Percentiles rank a stretch among this genome's conserved stretches.
Evolutionary conservation across 2,888 invertebrate genomes (phyloP).

Genomic region (Drosophila helvetica): DNA sequence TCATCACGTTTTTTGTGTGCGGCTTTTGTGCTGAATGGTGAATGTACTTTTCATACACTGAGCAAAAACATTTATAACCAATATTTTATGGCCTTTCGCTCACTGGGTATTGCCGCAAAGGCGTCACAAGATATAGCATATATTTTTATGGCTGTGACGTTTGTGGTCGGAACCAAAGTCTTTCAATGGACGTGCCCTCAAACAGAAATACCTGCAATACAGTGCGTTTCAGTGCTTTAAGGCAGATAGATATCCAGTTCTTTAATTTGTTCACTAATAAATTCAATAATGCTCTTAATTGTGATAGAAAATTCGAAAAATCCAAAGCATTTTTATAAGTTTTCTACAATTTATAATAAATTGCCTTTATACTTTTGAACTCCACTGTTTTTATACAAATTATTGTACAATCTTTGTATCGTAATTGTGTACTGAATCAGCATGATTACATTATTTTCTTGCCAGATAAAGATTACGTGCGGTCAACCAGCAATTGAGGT

Average conservation of each 20-base stretch:
- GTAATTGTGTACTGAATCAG: slow-evolving; percentile 26
- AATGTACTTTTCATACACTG: slow-evolving; percentile 16
- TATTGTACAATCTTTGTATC: slow-evolving; percentile 16
- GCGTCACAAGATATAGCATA: slow-evolving; percentile 30
- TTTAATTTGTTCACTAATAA: not conserved
- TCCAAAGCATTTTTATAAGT: not conserved
- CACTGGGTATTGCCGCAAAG: slow-evolving; percentile 6
- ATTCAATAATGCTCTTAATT: not conserved
- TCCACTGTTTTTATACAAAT: not conserved
- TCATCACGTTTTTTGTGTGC: slow-evolving; percentile 36
- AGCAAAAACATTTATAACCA: slow-evolving; percentile 10
- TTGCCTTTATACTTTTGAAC: not conserved
- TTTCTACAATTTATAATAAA: not conserved
- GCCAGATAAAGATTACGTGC: slow-evolving; percentile 31
- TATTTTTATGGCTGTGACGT: slow-evolving; percentile 33
- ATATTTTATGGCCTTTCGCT: not conserved
- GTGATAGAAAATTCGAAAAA: not conserved
- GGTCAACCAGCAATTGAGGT: not conserved
- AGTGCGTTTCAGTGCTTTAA: not conserved
- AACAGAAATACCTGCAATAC: not conserved
- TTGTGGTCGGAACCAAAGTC: not conserved
- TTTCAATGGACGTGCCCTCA: slow-evolving; percentile 23
- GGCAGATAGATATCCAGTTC: not conserved
- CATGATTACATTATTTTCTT: slow-evolving; percentile 11
- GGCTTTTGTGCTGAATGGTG: slow-evolving; percentile 4